phyloP scores from a whole-genome alignment of 2,888 invertebrate species.

The Ormyrus labotus region DNA sequence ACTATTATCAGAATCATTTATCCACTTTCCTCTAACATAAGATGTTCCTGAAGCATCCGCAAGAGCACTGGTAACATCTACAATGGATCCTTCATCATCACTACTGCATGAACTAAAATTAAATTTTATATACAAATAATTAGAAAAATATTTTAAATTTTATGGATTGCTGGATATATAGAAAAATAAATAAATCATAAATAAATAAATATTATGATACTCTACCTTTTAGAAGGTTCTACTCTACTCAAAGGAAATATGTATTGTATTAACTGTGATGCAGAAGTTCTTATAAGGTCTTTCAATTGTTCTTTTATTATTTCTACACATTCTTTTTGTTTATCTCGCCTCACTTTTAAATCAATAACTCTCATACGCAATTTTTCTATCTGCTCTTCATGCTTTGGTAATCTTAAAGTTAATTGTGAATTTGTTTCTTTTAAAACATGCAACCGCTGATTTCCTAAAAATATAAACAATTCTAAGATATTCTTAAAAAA shows the following conservation, averaged over 20 bases:
- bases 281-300: constrained; percentile 78
- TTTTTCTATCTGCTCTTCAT: constrained; percentile 81
- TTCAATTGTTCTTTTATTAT: constrained; percentile 79
- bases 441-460: constrained; percentile 71
- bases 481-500: background rate
- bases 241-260: constrained; percentile 83
- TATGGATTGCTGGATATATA: background rate
- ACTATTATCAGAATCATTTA: constrained; percentile 82
- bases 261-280: constrained; percentile 81
- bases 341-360: constrained; percentile 77
- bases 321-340: constrained; percentile 76
- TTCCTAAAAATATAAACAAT: constrained; percentile 63
- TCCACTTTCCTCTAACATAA: constrained; percentile 88
- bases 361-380: constrained; percentile 79
- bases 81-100: constrained; percentile 69
- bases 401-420: constrained; percentile 79
- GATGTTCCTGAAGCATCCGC: constrained; percentile 88
- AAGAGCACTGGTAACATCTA: constrained; percentile 75
- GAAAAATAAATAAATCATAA: background rate
- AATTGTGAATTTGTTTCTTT: constrained; percentile 75
- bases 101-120: constrained; percentile 67
- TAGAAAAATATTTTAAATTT: background rate
- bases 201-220: constrained; percentile 11
- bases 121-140: constrained; percentile 13
- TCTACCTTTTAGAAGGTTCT: constrained; percentile 77